Conservation (phyloP, 2,888 invertebrate genomes). For the Drosophila greeni region DNA sequence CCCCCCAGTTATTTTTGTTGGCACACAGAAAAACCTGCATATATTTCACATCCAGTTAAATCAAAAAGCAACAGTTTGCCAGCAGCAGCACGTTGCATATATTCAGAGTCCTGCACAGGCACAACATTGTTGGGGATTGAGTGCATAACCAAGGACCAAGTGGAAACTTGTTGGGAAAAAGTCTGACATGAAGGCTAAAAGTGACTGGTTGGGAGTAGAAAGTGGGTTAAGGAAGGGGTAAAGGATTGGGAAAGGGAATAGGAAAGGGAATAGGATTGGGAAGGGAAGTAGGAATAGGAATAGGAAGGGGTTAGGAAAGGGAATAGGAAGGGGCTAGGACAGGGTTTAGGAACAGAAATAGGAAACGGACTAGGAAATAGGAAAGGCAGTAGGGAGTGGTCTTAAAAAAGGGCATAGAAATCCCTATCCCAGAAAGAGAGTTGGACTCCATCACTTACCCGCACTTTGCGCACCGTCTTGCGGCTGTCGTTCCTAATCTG, state of each 20-base stretch:
- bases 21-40: background rate
- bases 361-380: too few species aligned
- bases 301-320: too few species aligned
- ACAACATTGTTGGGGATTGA: background rate
- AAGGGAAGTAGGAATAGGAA: too few species aligned
- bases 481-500: constrained; percentile 89
- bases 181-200: too few species aligned
- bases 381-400: too few species aligned
- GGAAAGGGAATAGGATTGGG: background rate
- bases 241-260: background rate
- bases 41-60: background rate
- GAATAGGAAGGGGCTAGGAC: too few species aligned
- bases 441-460: constrained; percentile 81
- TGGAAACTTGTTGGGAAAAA: too few species aligned
- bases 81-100: constrained; percentile 9
- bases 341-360: too few species aligned
- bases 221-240: too few species aligned
- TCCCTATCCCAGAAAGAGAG: too few species aligned
- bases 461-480: constrained; percentile 89
- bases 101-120: background rate
- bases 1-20: background rate
- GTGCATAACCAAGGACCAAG: constrained; percentile 9
- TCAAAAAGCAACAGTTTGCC: constrained; percentile 18
- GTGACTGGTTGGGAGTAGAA: background rate
- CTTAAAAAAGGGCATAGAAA: too few species aligned